Base-by-base conservation (phyloP, 2,113 vertebrate genomes). In the Callocephalon fimbriatum region DNA sequence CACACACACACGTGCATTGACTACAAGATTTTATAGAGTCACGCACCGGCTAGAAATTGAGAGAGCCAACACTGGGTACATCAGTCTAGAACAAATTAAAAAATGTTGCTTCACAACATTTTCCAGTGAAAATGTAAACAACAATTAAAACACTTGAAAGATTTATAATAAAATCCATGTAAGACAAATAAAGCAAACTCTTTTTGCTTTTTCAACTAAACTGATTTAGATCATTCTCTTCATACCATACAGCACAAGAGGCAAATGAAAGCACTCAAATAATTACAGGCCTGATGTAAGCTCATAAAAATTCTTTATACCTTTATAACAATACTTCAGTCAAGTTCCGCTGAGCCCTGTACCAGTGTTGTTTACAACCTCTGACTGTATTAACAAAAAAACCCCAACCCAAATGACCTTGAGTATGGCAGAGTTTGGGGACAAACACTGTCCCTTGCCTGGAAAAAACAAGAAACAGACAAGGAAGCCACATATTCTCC, bases 1-100 rank as follows among this genome's bases (percentile, higher is more conserved):
- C 13, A 15, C 23, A 37, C 31, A 31, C 23, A 32, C 2, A 12
- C 0, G 4, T 26, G 19, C 2, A 4, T 27, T 1, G 3, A 5
- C 31, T 65, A 63, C 32, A 58, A 22, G 78, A 62, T 61, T 53
- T 84, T 86, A n/a, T 80, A 20, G 37, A 80, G 37, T 53, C 59
- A 48, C 19, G 37, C 6, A 37, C 10, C 1, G 2, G 15, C 54
- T 40, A 51, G 27, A 70, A 94, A 86, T 2, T 19, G 31, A 84
- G 62, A 56, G 4, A 38, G 18, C 5, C 35, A 70, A 21, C 23
- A 48, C 5, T 8, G 6, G 10, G 15, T 62, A 87, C 85, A 56
- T 63, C 6, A 70, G 9, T 7, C 13, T 22, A 66, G 4, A 77
- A 45, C 5, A 80, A 70, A 79, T 27, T 22, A 4, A 22, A 67